Conservation (phyloP, 2,888 invertebrate species). For the Oasisia sp. region DNA sequence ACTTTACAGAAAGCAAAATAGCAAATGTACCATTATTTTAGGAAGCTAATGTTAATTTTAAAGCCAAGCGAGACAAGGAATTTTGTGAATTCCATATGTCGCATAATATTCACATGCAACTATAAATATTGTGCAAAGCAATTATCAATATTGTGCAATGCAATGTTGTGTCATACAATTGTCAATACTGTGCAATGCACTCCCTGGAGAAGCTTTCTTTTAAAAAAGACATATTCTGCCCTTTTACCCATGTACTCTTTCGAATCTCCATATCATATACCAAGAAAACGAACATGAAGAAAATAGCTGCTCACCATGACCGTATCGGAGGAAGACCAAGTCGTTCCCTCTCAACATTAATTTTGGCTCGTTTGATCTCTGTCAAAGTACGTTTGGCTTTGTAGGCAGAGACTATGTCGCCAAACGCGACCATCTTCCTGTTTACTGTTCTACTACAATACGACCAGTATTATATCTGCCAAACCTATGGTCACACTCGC, state of each 20-base stretch:
- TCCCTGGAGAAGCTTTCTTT: too few relatives aligned
- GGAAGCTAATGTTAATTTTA: background rate
- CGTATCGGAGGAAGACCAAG: conserved; percentile 8
- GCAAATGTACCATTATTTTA: too few relatives aligned
- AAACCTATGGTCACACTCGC: background rate
- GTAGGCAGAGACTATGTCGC: background rate
- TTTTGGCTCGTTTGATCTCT: conserved; percentile 12
- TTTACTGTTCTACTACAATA: background rate
- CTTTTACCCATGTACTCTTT: too few relatives aligned
- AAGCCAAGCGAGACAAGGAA: background rate
- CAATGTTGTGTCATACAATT: too few relatives aligned
- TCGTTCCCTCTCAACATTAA: background rate
- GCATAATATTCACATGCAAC: too few relatives aligned
- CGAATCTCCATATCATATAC: too few relatives aligned
- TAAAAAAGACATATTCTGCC: too few relatives aligned
- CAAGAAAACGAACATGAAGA: background rate
- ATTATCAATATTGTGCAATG: too few relatives aligned
- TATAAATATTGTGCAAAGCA: too few relatives aligned
- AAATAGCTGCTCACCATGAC: background rate
- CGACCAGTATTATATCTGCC: background rate
- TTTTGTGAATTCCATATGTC: background rate
- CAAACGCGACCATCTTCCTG: background rate
- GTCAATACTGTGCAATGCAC: too few relatives aligned
- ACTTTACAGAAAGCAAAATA: too few relatives aligned
- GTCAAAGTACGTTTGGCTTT: background rate